Percentiles rank a stretch among this genome's conserved stretches.
Conservation (phyloP, 2,113 vertebrate genomes). For the Neolamprologus cancellatus region DNA sequence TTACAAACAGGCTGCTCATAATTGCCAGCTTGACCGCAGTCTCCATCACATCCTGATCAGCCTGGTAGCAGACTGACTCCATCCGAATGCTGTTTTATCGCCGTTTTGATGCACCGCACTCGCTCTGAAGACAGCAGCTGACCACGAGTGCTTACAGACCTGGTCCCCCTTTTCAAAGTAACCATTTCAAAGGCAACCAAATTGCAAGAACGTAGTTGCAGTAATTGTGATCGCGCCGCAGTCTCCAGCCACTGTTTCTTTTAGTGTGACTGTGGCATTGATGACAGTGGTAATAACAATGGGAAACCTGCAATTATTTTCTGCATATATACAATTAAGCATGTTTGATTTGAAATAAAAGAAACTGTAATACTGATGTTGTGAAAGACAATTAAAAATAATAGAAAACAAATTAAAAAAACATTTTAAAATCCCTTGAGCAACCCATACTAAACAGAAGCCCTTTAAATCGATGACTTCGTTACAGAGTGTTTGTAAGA, state of each 20-base stretch:
- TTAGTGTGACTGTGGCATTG: neutral
- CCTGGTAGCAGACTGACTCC: neutral
- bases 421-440: neutral
- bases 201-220: neutral
- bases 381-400: neutral
- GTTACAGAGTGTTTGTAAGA: neutral
- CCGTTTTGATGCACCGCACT: neutral
- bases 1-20: neutral
- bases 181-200: neutral
- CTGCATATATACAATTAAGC: rapidly evolving
- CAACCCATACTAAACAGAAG: neutral
- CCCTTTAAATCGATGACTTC: neutral
- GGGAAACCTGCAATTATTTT: neutral
- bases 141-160: neutral
- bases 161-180: neutral
- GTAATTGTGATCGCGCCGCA: neutral
- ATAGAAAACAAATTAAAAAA: neutral
- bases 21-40: rapidly evolving
- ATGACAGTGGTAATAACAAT: neutral
- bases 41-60: neutral
- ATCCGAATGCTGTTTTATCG: neutral
- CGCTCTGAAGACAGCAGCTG: neutral
- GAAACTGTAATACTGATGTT: neutral
- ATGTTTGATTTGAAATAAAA: neutral
- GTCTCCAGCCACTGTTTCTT: neutral